phyloP scores from a whole-genome alignment of 1,140 invertebrate genomes.

The Ips typographus region DNA sequence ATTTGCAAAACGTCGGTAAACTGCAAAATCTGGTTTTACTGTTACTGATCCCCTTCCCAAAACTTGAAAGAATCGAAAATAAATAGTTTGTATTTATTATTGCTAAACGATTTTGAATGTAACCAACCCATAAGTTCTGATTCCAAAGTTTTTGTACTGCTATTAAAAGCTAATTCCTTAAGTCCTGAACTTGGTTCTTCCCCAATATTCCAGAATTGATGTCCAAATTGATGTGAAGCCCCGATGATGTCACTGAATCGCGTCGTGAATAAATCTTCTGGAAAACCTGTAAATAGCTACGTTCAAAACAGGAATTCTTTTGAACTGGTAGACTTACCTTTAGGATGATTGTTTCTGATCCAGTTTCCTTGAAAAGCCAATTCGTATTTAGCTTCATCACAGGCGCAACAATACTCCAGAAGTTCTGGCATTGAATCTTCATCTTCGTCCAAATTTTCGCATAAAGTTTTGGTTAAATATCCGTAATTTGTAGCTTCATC shows the following conservation, averaged over 20 bases:
- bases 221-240: constrained; percentile 87
- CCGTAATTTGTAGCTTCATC: constrained; percentile 70
- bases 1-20: too few species aligned
- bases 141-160: constrained; percentile 84
- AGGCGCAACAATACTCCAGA: constrained; percentile 80
- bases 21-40: too few species aligned
- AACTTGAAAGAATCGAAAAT: background rate
- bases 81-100: background rate
- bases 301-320: background rate
- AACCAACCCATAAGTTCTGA: constrained; percentile 78
- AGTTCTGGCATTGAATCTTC: constrained; percentile 72
- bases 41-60: too few species aligned
- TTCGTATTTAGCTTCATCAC: constrained; percentile 93
- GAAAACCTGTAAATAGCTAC: constrained; percentile 50
- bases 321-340: constrained; percentile 59
- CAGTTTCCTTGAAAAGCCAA: constrained; percentile 94
- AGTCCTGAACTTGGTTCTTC: constrained; percentile 87
- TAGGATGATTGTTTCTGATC: constrained; percentile 97
- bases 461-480: constrained; percentile 74
- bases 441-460: constrained; percentile 70
- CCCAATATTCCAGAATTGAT: constrained; percentile 88
- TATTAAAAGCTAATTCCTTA: constrained; percentile 88
- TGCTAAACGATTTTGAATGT: constrained; percentile 52
- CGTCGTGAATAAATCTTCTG: constrained; percentile 78
- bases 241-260: constrained; percentile 98